Evolutionary conservation across 2,113 vertebrate genomes (phyloP).

Genomic region (Chaetura pelagica): DNA sequence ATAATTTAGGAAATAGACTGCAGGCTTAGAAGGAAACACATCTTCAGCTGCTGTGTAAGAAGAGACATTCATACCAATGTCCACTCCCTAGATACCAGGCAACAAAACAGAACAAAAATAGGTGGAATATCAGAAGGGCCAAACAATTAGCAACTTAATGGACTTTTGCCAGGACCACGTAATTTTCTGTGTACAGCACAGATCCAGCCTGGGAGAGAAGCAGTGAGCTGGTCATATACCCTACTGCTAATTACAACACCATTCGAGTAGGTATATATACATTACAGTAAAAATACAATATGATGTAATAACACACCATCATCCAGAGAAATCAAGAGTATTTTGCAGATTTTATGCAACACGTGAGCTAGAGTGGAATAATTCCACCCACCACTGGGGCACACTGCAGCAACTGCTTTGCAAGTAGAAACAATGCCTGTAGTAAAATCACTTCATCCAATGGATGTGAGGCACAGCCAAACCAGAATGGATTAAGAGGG

Average conservation of each 20-base stretch:
- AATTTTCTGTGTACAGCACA: not conserved
- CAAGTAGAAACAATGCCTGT: accelerated
- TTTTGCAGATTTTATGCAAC: not conserved
- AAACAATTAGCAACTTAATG: not conserved
- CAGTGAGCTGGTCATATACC: not conserved
- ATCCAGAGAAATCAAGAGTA: not conserved
- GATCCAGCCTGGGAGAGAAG: not conserved
- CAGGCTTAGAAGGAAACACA: not conserved
- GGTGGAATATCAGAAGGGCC: not conserved
- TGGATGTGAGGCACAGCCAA: not conserved
- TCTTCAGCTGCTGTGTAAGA: not conserved
- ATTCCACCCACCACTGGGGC: accelerated
- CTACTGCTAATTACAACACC: not conserved
- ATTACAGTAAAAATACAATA: not conserved
- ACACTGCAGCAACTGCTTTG: not conserved
- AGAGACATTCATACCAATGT: not conserved
- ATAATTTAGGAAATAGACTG: not conserved
- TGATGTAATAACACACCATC: accelerated
- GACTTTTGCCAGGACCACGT: not conserved
- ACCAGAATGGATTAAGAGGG: not conserved
- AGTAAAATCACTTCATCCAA: not conserved
- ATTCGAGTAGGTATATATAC: not conserved
- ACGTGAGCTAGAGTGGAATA: not conserved
- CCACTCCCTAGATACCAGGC: not conserved
- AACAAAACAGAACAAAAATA: not conserved